Base-by-base conservation (phyloP, 2,113 vertebrate species). In the Zapornia atra region DNA sequence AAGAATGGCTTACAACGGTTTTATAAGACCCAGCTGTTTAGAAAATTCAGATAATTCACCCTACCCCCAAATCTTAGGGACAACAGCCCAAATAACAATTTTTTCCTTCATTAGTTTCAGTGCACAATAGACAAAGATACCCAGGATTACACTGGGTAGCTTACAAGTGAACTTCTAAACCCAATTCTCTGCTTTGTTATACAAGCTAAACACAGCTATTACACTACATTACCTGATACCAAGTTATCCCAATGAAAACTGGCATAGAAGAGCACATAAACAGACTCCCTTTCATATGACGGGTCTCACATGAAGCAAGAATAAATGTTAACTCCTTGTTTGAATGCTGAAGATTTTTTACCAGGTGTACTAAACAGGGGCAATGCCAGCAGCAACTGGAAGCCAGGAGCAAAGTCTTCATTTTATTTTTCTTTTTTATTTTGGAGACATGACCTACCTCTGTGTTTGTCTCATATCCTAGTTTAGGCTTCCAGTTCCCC, bases 21-120 rank as follows among this genome's bases (percentile, higher is more conserved):
- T 97, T 96, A 97, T 97, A 89, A 96, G 95, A 95, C n/a, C 84
- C 96, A 96, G 93, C 93, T 97, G 95, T 79, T 96, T 79, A 65
- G 53, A 95, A 96, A 92, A 82, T 19, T 94, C 65, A 53, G 38
- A 91, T 82, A 65, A 22, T n/a, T 75, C 36, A 18, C 36, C 19
- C 72, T 51, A 78, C 15, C 16, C 56, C 57, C n/a, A 75, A 86
- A 87, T 40, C 46, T 46, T 65, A 65, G 56, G 56, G 51, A 87
- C 31, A 87, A 64, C 34, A 84, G 81, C 69, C 89, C 65, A 85
- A 89, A 72, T n/a, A 78, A 63, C 60, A 11, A 46, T 72, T 51
- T 66, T 87, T 89, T 93, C 92, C 81, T 71, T 46, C 48, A 53
- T n/a, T 57, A 29, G 12, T 72, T 50, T 89, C 48, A 96, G 69